Evolutionary conservation across 1,140 invertebrate genomes (phyloP), one percentile per base, ranked within the genome.

Genomic region (Tribolium castaneum): DNA sequence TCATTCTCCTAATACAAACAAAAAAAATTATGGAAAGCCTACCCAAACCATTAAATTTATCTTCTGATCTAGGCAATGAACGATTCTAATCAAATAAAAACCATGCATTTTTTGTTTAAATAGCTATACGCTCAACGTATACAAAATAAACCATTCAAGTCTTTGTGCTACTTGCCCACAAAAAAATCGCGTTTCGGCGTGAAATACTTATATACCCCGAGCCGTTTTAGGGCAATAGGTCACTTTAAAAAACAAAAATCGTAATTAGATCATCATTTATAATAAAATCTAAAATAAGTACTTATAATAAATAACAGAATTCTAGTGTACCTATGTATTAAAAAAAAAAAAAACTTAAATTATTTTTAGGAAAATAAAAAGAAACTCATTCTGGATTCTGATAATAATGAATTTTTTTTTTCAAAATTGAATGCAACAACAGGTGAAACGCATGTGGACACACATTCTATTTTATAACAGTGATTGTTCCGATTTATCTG

Each of bases 401-500:
- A 19, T 19, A 19, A 19, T 19, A 19, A 30, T 22, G 7, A 22
- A 66, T 14, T 30, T 39, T 66, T 66, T 35, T 14, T 3, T n/a
- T 14, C n/a, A n/a, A n/a, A 66, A 45, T 66, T 66, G 9, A 14
- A 35, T 66, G 30, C 30, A 66, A 66, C 59, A 66, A 66, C 59
- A 66, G 59, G 59, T 66, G 59, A 66, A 30, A 66, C 30, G 4
- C 25, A 35, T 34, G 59, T 25, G 54, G 54, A 59, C 22, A 30
- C 22, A 30, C 10, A 34, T 35, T 22, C 59, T 35, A 35, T 66
- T 66, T 66, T 66, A 66, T 39, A 35, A 66, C 59, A n/a, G 30
- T 25, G 19, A 66, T 66, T 66, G 59, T 66, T 66, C 30, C 30
- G 30, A 66, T 66, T 66, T 66, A 35, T 66, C 30, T 66, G 59